Evolutionary conservation across 1,140 invertebrate genomes (phyloP).

Genomic region (Neodiprion lecontei): DNA sequence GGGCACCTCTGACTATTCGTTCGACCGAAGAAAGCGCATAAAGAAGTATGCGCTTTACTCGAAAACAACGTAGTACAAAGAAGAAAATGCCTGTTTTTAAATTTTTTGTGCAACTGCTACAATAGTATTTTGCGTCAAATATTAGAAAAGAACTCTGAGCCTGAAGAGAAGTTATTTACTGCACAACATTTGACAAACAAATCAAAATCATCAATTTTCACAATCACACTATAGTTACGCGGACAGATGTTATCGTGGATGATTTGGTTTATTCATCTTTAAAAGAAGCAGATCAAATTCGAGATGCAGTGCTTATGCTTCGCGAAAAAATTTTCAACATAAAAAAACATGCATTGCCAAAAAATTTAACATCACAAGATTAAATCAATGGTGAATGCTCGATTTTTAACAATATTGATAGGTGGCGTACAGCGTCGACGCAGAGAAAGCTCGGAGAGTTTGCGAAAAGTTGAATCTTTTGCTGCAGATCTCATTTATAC

Average conservation of each 20-base stretch:
- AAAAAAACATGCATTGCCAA: background rate
- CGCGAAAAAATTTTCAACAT: background rate
- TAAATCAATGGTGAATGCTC: background rate
- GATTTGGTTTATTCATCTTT: background rate
- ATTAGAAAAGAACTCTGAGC: background rate
- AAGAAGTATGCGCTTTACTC: background rate
- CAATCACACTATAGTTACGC: background rate
- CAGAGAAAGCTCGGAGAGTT: background rate
- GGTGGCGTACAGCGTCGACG: background rate
- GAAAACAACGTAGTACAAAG: background rate
- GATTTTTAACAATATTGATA: background rate
- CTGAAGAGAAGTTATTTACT: background rate
- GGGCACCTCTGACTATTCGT: too few species aligned
- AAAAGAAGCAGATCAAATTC: background rate
- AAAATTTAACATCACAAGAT: background rate
- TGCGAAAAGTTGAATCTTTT: background rate
- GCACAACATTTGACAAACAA: background rate
- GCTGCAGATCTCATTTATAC: background rate
- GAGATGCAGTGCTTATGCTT: background rate
- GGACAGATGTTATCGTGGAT: background rate
- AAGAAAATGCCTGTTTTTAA: background rate
- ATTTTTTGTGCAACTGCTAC: background rate
- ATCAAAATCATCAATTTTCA: background rate
- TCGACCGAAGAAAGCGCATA: background rate
- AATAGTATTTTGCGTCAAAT: background rate